These are phyloP conservation scores for Cephalopterus ornatus DNA, from an alignment of 2,113 vertebrate genomes.

Conservation along the genomic window DNA sequence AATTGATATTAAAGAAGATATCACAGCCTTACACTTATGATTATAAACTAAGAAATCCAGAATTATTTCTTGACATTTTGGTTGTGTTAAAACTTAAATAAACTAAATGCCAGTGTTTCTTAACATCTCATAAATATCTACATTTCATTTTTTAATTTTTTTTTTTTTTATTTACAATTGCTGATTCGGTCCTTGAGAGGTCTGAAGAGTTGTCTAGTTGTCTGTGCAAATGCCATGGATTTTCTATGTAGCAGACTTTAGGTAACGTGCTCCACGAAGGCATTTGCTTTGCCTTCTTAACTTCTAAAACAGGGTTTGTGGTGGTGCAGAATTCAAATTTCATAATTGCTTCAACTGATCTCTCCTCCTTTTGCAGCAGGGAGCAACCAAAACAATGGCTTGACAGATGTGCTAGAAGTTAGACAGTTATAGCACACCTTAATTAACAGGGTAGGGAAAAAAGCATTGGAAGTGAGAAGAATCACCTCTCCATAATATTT, in stretches of 20 bases:
- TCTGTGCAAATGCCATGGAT: not conserved
- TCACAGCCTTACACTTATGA: accelerated
- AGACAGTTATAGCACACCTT: not conserved
- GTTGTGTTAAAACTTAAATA: not conserved
- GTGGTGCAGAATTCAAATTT: not conserved
- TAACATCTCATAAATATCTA: not conserved
- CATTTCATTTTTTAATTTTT: not conserved
- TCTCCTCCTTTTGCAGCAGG: not conserved
- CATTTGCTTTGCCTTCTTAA: not conserved
- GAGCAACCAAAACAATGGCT: not conserved
- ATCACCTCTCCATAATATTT: not conserved
- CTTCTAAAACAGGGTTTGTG: not conserved
- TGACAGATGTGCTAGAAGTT: not conserved
- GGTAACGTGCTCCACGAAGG: not conserved
- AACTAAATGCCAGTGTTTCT: not conserved
- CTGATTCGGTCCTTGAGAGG: accelerated
- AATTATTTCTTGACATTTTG: not conserved
- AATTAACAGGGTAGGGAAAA: not conserved
- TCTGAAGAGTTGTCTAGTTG: not conserved
- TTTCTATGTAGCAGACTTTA: not conserved
- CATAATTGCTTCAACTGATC: not conserved
- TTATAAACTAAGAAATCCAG: not conserved
- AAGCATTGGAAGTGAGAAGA: not conserved
- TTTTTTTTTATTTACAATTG: not conserved
- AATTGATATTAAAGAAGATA: not conserved